Conservation (phyloP, 53 echinoderm and acorn worm species). For the Zoroaster sp. region DNA sequence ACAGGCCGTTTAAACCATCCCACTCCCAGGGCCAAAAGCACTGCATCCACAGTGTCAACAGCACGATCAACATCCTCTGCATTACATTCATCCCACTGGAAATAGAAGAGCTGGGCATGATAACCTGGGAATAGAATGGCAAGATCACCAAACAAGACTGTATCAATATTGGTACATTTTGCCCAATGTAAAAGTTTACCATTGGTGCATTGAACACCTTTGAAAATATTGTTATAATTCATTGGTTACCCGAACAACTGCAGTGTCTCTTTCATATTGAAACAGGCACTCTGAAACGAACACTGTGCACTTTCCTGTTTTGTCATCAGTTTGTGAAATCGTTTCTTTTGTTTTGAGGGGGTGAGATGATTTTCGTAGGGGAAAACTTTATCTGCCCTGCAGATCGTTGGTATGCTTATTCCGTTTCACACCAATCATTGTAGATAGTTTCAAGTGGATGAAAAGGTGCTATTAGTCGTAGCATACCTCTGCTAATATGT, state of each 20-base stretch:
- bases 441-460: background rate
- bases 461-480: background rate
- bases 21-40: conserved; percentile 61
- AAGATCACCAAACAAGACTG: background rate
- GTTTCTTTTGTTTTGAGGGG: background rate
- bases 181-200: background rate
- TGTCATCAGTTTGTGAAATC: background rate
- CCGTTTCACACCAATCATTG: background rate
- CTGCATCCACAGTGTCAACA: conserved; percentile 28
- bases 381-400: background rate
- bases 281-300: background rate
- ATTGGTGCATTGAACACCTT: background rate
- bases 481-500: too few relatives aligned
- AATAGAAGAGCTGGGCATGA: background rate
- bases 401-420: background rate
- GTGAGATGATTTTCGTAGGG: too few relatives aligned
- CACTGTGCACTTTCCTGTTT: background rate
- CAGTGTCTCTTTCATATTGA: background rate
- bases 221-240: too few relatives aligned
- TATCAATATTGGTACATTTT: background rate
- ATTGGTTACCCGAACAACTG: background rate
- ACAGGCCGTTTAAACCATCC: conserved; percentile 82
- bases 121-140: background rate
- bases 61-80: conserved; percentile 1
- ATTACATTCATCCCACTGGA: conserved; percentile 39